Conservation (phyloP, 2,113 vertebrate species). For the Gallinago paraguaiae region DNA sequence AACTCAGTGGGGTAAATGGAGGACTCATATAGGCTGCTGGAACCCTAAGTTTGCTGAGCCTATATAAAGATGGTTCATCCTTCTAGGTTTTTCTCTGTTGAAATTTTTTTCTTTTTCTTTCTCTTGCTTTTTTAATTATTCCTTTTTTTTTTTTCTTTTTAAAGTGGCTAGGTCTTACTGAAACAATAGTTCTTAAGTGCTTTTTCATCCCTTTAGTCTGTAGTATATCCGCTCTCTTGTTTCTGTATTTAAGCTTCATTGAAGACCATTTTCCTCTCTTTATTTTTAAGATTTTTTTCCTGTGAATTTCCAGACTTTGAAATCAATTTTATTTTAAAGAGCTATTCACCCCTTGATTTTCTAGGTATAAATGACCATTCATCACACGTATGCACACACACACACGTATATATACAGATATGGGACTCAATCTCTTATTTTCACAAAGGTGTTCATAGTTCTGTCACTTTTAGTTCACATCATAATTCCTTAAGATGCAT, state of each 20-base stretch:
- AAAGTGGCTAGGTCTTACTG: not conserved
- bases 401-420: not conserved
- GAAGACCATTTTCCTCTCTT: not conserved
- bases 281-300: not conserved
- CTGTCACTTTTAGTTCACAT: not conserved
- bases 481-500: not conserved
- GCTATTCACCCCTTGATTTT: not conserved
- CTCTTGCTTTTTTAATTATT: not conserved
- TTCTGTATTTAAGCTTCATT: not conserved
- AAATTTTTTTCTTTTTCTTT: not conserved
- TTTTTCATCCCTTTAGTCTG: not conserved
- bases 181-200: not conserved
- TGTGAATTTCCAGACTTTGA: not conserved
- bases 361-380: not conserved
- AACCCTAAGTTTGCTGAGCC: not conserved
- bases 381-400: accelerated
- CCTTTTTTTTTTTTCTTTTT: not conserved
- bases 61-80: not conserved
- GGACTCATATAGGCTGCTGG: not conserved
- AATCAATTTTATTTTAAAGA: not conserved
- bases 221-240: not conserved
- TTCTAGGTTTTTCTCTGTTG: not conserved
- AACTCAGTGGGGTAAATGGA: not conserved
- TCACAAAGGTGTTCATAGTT: not conserved
- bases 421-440: not conserved